These are phyloP conservation scores for Beaufortia kweichowensis DNA, from an alignment of 2,113 vertebrate species.

Conservation along the genomic window DNA sequence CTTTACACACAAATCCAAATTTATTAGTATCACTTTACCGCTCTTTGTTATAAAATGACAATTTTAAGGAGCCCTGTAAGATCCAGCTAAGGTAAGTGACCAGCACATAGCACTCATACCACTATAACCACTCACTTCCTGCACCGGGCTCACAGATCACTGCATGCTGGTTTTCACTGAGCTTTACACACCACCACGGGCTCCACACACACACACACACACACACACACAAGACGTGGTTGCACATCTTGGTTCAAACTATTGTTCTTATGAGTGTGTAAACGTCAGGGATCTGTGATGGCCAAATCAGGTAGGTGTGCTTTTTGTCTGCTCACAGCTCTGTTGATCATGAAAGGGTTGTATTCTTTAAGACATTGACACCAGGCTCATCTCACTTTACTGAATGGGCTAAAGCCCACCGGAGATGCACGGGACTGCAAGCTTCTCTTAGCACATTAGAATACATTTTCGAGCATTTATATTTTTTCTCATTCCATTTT, in stretches of 20 bases:
- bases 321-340: slow-evolving; percentile 46
- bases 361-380: slow-evolving; percentile 39
- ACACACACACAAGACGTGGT: slow-evolving; percentile 9
- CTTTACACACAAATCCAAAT: slow-evolving; percentile 12
- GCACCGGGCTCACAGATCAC: slow-evolving; percentile 25
- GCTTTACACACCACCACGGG: slow-evolving; percentile 14
- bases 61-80: slow-evolving; percentile 36
- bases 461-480: slow-evolving; percentile 35
- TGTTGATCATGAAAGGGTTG: slow-evolving; percentile 24
- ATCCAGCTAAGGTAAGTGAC: slow-evolving; percentile 51
- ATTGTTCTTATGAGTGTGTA: slow-evolving; percentile 37
- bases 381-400: slow-evolving; percentile 39
- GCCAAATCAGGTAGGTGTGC: slow-evolving; percentile 57
- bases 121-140: slow-evolving; percentile 24
- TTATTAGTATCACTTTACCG: slow-evolving; percentile 18
- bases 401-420: slow-evolving; percentile 37
- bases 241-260: slow-evolving; percentile 25
- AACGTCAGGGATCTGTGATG: slow-evolving; percentile 37
- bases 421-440: slow-evolving; percentile 19
- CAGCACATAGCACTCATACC: not conserved
- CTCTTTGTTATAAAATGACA: slow-evolving; percentile 32
- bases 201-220: slow-evolving; percentile 13
- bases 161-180: slow-evolving; percentile 52
- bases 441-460: slow-evolving; percentile 39
- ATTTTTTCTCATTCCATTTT: slow-evolving; percentile 45